Evolutionary conservation across 2,888 invertebrate species (phyloP).

Genomic region (Sericinus montela): DNA sequence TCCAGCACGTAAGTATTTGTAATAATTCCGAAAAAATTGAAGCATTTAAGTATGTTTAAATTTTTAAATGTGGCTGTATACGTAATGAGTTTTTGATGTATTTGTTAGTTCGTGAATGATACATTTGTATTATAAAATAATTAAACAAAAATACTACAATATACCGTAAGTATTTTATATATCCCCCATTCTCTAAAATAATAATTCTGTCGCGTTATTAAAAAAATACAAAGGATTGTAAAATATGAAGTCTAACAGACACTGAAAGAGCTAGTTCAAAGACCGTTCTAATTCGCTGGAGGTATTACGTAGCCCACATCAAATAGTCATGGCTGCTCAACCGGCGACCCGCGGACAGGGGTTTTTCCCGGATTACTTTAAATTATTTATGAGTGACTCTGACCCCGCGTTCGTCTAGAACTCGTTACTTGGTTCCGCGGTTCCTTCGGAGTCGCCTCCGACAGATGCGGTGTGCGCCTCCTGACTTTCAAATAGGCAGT

Average conservation of each 20-base stretch:
- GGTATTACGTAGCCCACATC: constrained; percentile 54
- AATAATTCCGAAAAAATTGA: no score
- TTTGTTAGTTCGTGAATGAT: no score
- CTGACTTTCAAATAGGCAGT: constrained; percentile 63
- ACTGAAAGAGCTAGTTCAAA: constrained; percentile 31
- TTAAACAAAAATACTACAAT: no score
- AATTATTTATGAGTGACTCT: constrained; percentile 76
- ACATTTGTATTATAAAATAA: no score
- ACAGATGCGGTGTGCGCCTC: constrained; percentile 42
- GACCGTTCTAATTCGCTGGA: constrained; percentile 50
- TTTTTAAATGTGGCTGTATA: no score
- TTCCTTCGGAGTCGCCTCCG: constrained; percentile 30
- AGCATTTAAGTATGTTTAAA: no score
- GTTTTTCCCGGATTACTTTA: constrained; percentile 73
- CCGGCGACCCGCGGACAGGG: constrained; percentile 57
- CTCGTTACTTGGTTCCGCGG: constrained; percentile 35
- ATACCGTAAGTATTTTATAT: no score
- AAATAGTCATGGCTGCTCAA: constrained; percentile 59
- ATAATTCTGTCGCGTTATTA: no score
- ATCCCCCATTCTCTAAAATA: no score
- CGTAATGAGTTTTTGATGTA: no score
- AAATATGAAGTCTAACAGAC: constrained; percentile 18
- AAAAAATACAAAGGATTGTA: constrained; percentile 16
- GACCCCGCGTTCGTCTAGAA: constrained; percentile 50
- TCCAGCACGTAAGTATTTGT: no score